Conservation (phyloP, 2,113 vertebrate genomes). For the Neogale vison region DNA sequence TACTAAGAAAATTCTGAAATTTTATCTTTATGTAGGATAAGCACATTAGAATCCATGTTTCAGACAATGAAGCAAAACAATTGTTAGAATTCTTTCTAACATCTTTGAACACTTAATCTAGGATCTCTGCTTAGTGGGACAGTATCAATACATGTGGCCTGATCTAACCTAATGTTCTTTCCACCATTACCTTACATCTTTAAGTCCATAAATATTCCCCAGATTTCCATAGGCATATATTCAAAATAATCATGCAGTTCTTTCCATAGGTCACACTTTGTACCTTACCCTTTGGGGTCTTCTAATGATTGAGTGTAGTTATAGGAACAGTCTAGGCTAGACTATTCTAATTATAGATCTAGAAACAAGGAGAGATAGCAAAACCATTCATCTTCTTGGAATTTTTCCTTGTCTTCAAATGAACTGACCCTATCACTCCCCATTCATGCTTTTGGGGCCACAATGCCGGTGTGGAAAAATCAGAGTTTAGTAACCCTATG, state of each 20-base stretch:
- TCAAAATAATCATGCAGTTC: not conserved
- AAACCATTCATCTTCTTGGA: not conserved
- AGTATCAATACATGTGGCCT: not conserved
- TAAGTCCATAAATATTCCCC: not conserved
- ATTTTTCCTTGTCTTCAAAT: not conserved
- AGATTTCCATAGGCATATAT: not conserved
- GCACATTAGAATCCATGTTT: not conserved
- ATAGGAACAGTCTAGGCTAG: not conserved
- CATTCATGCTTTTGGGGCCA: not conserved
- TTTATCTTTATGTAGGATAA: not conserved
- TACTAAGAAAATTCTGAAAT: not conserved
- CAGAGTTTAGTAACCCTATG: not conserved
- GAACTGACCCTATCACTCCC: not conserved
- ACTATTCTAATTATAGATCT: not conserved
- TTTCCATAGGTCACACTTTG: not conserved
- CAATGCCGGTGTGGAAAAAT: not conserved
- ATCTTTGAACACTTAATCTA: not conserved
- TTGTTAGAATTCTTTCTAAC: not conserved
- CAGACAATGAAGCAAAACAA: not conserved
- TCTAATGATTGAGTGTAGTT: not conserved
- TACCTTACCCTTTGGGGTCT: not conserved
- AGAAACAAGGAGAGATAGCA: not conserved
- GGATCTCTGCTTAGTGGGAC: not conserved
- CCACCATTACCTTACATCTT: not conserved
- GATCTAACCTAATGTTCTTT: not conserved